Conservation (phyloP, 2,888 invertebrate species). For the Patella pellucida region DNA sequence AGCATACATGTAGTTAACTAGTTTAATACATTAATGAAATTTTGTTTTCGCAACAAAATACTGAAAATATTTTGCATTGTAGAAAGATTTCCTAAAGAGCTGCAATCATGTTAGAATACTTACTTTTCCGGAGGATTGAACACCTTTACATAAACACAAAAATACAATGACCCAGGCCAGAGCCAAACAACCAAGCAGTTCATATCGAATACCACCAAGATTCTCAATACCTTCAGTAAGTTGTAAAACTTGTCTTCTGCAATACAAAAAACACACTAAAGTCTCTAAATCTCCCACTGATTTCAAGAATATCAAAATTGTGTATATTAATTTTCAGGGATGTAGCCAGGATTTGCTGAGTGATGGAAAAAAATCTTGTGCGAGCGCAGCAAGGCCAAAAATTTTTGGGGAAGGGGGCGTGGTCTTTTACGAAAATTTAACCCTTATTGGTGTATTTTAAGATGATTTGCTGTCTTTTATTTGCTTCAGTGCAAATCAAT, state of each 20-base stretch:
- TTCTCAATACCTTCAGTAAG: conserved; percentile 51
- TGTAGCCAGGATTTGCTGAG: too few species aligned
- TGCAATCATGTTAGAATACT: conserved; percentile 4
- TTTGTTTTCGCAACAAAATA: too few species aligned
- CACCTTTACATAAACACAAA: conserved; percentile 56
- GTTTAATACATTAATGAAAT: too few species aligned
- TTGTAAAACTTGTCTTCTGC: conserved; percentile 50
- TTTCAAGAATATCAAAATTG: neutral
- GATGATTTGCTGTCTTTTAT: too few species aligned
- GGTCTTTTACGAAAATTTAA: too few species aligned
- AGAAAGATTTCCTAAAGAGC: neutral
- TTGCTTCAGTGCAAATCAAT: too few species aligned
- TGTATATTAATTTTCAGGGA: neutral
- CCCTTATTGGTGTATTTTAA: too few species aligned
- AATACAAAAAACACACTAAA: conserved; percentile 10
- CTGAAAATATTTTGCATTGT: neutral
- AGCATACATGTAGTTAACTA: too few species aligned
- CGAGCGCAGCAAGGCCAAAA: too few species aligned
- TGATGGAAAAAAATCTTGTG: too few species aligned
- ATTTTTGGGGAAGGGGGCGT: too few species aligned
- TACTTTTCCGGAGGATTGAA: conserved; percentile 54
- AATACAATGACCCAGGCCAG: conserved; percentile 59
- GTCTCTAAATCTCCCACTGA: neutral
- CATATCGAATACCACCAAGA: conserved; percentile 49
- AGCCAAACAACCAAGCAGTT: conserved; percentile 49